A percentile compares a stretch with the other conserved stretches of the same genome.
Evolutionary conservation across 1,140 invertebrate species (phyloP).

Genomic region (Acromyrmex echinatior): DNA sequence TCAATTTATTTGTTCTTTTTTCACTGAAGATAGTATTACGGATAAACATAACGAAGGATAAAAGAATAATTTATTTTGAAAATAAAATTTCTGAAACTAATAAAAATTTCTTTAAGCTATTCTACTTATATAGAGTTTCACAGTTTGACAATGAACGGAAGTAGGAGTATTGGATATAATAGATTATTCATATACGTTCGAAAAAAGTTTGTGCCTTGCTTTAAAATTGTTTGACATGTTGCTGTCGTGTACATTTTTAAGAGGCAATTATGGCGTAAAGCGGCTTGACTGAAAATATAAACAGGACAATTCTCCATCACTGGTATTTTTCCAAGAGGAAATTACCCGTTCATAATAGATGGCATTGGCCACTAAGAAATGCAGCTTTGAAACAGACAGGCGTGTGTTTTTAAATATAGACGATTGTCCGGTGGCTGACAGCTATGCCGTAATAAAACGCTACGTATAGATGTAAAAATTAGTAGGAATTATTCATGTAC

Average conservation of each 20-base stretch:
- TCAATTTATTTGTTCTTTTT: background rate
- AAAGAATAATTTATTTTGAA: background rate
- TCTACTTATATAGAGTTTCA: background rate
- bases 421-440: constrained; percentile 33
- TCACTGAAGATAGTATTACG: background rate
- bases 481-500: constrained; percentile 55
- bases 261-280: constrained; percentile 27
- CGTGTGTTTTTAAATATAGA: constrained; percentile 34
- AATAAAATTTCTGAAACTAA: too few relatives aligned
- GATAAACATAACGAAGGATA: background rate
- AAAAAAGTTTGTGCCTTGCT: background rate
- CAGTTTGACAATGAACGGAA: background rate
- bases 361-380: constrained; percentile 51
- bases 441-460: constrained; percentile 30
- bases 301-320: constrained; percentile 21
- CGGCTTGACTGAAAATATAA: constrained; percentile 19
- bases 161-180: background rate
- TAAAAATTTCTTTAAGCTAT: background rate
- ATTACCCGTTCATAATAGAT: constrained; percentile 54
- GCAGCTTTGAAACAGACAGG: constrained; percentile 44
- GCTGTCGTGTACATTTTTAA: constrained; percentile 45
- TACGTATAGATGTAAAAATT: constrained; percentile 51
- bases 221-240: constrained; percentile 31
- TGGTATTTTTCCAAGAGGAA: constrained; percentile 49
- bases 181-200: background rate